A percentile compares a stretch with the other conserved stretches of the same genome.
Evolutionary conservation across 1,140 invertebrate species (phyloP).

Genomic region (honey bee (Apis mellifera)): DNA sequence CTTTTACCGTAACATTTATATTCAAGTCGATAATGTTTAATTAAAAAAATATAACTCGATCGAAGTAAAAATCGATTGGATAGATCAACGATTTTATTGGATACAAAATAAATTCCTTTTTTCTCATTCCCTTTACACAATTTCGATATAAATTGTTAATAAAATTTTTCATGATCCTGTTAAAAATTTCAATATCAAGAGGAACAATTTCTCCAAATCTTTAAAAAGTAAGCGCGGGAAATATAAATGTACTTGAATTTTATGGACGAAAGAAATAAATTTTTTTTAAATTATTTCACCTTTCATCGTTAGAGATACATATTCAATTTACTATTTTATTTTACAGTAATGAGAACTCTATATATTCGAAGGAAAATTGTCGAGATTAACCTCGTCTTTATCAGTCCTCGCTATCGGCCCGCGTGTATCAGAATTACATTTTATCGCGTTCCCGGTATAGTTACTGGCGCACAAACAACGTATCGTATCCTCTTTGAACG

Average conservation of each 20-base stretch:
- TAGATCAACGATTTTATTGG: too few relatives aligned
- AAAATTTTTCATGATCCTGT: too few relatives aligned
- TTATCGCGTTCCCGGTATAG: neutral
- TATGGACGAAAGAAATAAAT: neutral
- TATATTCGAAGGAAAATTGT: neutral
- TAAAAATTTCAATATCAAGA: neutral
- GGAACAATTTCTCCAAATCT: neutral
- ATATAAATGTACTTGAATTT: neutral
- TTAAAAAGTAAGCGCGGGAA: neutral
- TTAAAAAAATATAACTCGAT: too few relatives aligned
- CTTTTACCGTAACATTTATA: too few relatives aligned
- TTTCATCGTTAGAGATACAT: neutral
- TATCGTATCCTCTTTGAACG: neutral
- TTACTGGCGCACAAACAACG: too few relatives aligned
- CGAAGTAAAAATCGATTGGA: too few relatives aligned
- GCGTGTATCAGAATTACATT: neutral
- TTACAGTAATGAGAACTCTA: neutral
- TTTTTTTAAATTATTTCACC: neutral
- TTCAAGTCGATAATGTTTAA: too few relatives aligned
- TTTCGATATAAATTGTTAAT: too few relatives aligned
- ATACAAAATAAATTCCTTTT: too few relatives aligned
- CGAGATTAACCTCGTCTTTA: neutral
- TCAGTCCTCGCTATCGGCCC: neutral
- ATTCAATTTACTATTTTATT: neutral
- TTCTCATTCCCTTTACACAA: too few relatives aligned